These are phyloP conservation scores for Hexactinellida sp. DNA, from an alignment of 37 sponge, comb jelly and placozoan species.

Conservation along the genomic window DNA sequence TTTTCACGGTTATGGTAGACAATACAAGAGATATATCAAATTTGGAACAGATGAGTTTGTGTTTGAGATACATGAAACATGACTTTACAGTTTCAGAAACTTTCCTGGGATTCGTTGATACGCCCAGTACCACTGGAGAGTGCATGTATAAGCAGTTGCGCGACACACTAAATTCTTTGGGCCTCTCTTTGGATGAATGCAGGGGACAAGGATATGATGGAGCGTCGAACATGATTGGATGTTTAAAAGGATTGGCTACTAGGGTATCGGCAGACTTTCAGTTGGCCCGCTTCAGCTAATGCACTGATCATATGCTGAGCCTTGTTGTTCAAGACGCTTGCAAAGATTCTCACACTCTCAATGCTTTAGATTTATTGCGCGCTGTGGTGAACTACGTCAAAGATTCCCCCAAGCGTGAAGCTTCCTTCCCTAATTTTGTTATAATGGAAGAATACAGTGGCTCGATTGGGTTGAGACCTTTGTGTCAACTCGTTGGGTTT, in stretches of 20 bases:
- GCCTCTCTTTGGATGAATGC: not conserved
- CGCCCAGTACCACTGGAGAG: not conserved
- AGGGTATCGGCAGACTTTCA: not conserved
- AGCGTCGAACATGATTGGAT: not conserved
- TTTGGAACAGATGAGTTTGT: not conserved
- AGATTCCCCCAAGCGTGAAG: not conserved
- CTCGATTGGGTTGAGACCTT: not conserved
- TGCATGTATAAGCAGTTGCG: not conserved
- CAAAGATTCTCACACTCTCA: not conserved
- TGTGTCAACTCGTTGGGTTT: not conserved
- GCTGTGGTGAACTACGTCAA: not conserved
- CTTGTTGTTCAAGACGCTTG: not conserved
- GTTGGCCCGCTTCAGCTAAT: not conserved
- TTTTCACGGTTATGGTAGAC: not conserved
- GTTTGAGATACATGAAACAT: not conserved
- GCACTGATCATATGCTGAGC: not conserved
- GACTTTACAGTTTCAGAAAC: not conserved
- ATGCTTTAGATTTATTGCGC: not conserved
- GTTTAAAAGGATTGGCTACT: not conserved
- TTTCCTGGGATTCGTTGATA: not conserved
- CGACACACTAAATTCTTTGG: not conserved
- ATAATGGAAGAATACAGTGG: not conserved
- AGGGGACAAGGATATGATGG: not conserved
- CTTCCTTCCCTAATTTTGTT: not conserved
- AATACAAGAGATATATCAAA: not conserved